Evolutionary conservation across 2,888 invertebrate genomes (phyloP).

Genomic region (Epiblema foenella): DNA sequence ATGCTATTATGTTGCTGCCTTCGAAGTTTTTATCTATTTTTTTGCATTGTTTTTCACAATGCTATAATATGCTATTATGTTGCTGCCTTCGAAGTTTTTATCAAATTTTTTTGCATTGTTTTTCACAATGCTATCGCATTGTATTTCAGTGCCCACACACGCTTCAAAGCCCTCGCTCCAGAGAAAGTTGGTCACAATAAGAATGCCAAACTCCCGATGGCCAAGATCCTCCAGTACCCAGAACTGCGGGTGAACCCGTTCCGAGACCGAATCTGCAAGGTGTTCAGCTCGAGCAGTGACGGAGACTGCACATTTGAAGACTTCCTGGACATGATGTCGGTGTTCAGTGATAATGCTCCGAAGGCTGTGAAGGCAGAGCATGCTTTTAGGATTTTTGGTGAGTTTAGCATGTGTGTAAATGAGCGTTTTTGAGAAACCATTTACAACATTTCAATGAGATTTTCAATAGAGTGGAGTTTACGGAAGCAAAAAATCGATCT

Average conservation of each 20-base stretch:
- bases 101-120: too few relatives aligned
- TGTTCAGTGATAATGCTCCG: conserved; percentile 96
- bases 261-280: conserved; percentile 95
- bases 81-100: not conserved
- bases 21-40: not conserved
- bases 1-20: not conserved
- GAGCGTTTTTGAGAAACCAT: not conserved
- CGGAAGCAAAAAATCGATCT: too few relatives aligned
- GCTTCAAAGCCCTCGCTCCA: conserved; percentile 95
- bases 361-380: conserved; percentile 97
- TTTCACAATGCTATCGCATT: not conserved
- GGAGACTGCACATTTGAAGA: conserved; percentile 98
- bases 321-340: conserved; percentile 98
- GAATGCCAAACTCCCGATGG: conserved; percentile 93
- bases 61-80: not conserved
- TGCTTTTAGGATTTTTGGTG: conserved; percentile 98
- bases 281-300: conserved; percentile 95
- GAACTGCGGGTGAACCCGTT: conserved; percentile 96
- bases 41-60: not conserved
- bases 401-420: conserved; percentile 50
- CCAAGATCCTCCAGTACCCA: conserved; percentile 93
- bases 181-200: conserved; percentile 95
- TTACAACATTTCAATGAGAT: too few relatives aligned
- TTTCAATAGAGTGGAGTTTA: too few relatives aligned
- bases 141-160: conserved; percentile 91